Conservation (phyloP, 2,113 vertebrate genomes). For the Ptychochromis oligacanthus region DNA sequence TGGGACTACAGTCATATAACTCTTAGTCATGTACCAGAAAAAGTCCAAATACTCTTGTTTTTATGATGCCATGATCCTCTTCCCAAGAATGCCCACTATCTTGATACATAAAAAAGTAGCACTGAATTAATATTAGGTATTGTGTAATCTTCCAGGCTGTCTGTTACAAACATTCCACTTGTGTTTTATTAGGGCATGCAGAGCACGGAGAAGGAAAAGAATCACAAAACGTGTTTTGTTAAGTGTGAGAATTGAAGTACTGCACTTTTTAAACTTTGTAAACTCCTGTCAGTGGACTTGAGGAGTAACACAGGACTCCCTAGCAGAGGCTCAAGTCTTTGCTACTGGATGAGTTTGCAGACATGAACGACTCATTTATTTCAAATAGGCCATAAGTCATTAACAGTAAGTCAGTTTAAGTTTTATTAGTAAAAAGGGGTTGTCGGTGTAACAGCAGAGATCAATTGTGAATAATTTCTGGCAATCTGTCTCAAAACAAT, state of each 20-base stretch:
- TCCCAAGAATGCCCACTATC: background rate
- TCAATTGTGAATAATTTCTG: background rate
- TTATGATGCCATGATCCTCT: constrained; percentile 4
- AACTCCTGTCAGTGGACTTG: background rate
- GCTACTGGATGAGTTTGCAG: background rate
- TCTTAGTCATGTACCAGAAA: constrained; percentile 1
- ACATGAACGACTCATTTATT: background rate
- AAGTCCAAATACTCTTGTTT: constrained; percentile 13
- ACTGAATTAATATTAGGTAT: constrained; percentile 15
- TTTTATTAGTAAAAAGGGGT: background rate
- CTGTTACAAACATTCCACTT: constrained; percentile 3
- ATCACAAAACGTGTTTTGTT: constrained; percentile 8
- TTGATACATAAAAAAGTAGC: constrained; percentile 13
- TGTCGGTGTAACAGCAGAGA: background rate
- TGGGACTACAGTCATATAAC: background rate
- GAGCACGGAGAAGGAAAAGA: background rate
- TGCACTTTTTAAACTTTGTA: background rate
- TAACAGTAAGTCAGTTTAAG: background rate
- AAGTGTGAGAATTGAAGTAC: constrained; percentile 3
- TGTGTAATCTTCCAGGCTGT: constrained; percentile 10
- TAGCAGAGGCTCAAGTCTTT: background rate
- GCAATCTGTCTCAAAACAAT: background rate
- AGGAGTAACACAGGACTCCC: background rate
- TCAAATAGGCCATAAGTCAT: background rate
- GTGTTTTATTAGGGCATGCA: constrained; percentile 10